A percentile compares a stretch with the other conserved stretches of the same genome.
Evolutionary conservation across 2,113 vertebrate species (phyloP).

Genomic region (Illadopsis cleaveri): DNA sequence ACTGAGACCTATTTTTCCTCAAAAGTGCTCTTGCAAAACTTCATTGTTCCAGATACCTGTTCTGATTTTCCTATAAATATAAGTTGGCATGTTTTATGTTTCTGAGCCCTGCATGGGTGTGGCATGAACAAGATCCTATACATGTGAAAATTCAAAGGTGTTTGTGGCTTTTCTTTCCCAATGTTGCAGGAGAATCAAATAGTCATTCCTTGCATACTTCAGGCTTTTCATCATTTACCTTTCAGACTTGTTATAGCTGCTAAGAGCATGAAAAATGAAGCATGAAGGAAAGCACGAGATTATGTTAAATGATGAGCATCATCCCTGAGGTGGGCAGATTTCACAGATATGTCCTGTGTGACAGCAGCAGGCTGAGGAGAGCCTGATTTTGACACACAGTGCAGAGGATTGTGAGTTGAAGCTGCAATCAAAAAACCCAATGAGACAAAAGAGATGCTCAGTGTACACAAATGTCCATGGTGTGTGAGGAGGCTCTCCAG

Average conservation of each 20-base stretch:
- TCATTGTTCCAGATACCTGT: neutral
- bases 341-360: neutral
- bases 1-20: neutral
- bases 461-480: fast-evolving
- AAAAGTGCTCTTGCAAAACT: neutral
- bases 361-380: neutral
- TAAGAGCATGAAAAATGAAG: neutral
- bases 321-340: neutral
- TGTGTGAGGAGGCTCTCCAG: neutral
- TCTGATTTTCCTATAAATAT: neutral
- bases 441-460: neutral
- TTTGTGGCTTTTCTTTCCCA: neutral
- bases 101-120: neutral
- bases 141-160: neutral
- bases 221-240: neutral
- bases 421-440: neutral
- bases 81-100: neutral
- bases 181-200: neutral
- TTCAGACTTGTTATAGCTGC: neutral
- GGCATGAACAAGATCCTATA: neutral
- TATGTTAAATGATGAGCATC: neutral
- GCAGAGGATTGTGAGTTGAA: neutral
- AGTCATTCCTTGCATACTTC: neutral
- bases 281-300: neutral
- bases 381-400: neutral